Evolutionary conservation across 2,888 invertebrate species (phyloP), one percentile per base, ranked within the genome.

Genomic region (Entomobrya multifasciata): DNA sequence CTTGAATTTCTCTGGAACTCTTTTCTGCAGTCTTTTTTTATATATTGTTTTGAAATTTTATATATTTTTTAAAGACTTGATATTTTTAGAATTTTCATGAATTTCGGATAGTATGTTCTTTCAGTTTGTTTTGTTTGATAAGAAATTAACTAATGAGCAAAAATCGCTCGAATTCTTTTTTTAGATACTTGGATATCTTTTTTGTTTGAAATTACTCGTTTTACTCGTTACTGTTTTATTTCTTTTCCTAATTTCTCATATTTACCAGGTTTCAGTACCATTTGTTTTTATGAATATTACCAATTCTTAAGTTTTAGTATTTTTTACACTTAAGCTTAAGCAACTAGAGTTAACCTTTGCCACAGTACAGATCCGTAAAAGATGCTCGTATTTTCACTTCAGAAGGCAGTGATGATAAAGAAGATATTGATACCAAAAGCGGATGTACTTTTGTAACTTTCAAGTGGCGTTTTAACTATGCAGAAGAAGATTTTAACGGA

Each of bases 401-500:
- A 10, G 13, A 8, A 49, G 49, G 13, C 13, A 13, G 6, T n/a
- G 17, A 52, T 52, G 17, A 15, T n/a, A 17, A 15, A 52, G 52
- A 17, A 15, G n/a, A n/a, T 8, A 17, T 1, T 22, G 55, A 1
- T 22, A 22, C 20, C 8, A 6, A n/a, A n/a, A 1, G 6, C 17
- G 41, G 65, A 65, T 36, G 65, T 62, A 0, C 15, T 30, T 4
- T n/a, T n/a, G n/a, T n/a, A n/a, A n/a, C n/a, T n/a, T n/a, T 15
- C 5, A 15, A 0, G 27, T 30, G 11, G 11, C n/a, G 47, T 25
- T 22, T 15, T 20, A 11, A 20, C n/a, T 20, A 72, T 49, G 74
- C 52, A 52, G 55, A 65, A 27, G 62, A 67, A 67, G 20, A 74
- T 49, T 22, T n/a, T 15, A 44, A 70, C 67, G 67, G 27, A 57